A percentile compares a stretch with the other conserved stretches of the same genome.
Evolutionary conservation across 92 coral and sea anemone genomes (phyloP).

Genomic region (Epizoanthus stellaris): DNA sequence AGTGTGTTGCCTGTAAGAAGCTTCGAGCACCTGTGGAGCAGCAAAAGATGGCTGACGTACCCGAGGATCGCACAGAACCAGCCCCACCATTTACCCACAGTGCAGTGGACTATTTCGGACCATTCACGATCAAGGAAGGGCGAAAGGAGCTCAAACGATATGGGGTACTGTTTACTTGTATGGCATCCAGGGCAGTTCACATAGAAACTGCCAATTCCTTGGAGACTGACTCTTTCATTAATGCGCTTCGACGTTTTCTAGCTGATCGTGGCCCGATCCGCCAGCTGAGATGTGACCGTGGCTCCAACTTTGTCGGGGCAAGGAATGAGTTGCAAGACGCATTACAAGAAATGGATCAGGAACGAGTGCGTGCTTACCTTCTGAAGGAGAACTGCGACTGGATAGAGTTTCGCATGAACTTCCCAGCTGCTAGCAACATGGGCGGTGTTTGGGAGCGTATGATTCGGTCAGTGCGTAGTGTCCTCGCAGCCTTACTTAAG

Average conservation of each 20-base stretch:
- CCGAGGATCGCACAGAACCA: conserved; percentile 50
- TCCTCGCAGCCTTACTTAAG: conserved; percentile 41
- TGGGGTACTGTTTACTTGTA: conserved; percentile 61
- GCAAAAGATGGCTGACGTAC: conserved; percentile 61
- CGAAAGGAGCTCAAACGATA: conserved; percentile 51
- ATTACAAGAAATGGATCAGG: conserved; percentile 53
- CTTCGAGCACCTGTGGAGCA: conserved; percentile 50
- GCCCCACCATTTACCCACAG: conserved; percentile 57
- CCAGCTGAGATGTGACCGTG: conserved; percentile 49
- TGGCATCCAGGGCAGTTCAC: conserved; percentile 56
- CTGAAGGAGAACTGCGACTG: conserved; percentile 58
- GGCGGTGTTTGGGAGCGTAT: conserved; percentile 66
- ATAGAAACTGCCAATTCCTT: conserved; percentile 45
- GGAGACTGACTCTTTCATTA: conserved; percentile 63
- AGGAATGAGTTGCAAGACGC: conserved; percentile 35
- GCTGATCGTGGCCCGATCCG: conserved; percentile 43
- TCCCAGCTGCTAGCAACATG: conserved; percentile 60
- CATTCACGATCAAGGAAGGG: conserved; percentile 56
- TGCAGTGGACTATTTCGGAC: conserved; percentile 53
- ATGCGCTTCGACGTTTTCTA: conserved; percentile 61
- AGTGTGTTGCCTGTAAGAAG: conserved; percentile 46
- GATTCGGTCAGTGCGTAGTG: conserved; percentile 54
- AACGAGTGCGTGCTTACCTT: conserved; percentile 13
- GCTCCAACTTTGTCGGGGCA: conserved; percentile 62
- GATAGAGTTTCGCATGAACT: conserved; percentile 57